phyloP scores from a whole-genome alignment of 2,888 invertebrate species.

The Trissolcus japonicus region DNA sequence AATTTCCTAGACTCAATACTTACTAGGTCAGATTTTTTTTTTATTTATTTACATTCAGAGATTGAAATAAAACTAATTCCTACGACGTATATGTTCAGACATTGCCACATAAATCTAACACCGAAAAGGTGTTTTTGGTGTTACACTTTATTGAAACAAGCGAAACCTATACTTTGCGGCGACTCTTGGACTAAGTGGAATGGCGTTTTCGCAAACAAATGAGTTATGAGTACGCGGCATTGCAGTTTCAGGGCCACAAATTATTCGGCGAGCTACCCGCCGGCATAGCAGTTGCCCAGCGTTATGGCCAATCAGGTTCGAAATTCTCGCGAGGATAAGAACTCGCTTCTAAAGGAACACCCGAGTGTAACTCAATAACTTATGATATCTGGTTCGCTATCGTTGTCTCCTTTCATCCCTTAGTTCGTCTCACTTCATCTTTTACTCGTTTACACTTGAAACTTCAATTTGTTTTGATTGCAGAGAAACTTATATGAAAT shows the following conservation, averaged over 20 bases:
- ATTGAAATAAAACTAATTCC: not conserved
- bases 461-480: conserved; percentile 6
- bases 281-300: conserved; percentile 34
- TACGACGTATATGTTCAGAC: not conserved
- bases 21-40: too few relatives aligned
- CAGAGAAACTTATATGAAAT: not conserved
- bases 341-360: conserved; percentile 40
- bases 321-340: conserved; percentile 53
- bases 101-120: conserved; percentile 5
- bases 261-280: conserved; percentile 43
- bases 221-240: conserved; percentile 41
- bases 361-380: conserved; percentile 51
- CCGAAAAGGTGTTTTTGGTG: conserved; percentile 8
- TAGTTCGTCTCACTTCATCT: not conserved
- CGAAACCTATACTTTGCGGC: conserved; percentile 45
- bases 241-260: conserved; percentile 46
- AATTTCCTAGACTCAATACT: too few relatives aligned
- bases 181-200: conserved; percentile 43
- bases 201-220: conserved; percentile 47
- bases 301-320: conserved; percentile 51
- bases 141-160: conserved; percentile 25
- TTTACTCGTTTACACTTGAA: conserved; percentile 8
- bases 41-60: too few relatives aligned
- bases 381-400: conserved; percentile 41
- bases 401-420: conserved; percentile 9